Evolutionary conservation across 2,113 vertebrate genomes (phyloP), one percentile per base, ranked within the genome.

Genomic region (Panthera tigris): DNA sequence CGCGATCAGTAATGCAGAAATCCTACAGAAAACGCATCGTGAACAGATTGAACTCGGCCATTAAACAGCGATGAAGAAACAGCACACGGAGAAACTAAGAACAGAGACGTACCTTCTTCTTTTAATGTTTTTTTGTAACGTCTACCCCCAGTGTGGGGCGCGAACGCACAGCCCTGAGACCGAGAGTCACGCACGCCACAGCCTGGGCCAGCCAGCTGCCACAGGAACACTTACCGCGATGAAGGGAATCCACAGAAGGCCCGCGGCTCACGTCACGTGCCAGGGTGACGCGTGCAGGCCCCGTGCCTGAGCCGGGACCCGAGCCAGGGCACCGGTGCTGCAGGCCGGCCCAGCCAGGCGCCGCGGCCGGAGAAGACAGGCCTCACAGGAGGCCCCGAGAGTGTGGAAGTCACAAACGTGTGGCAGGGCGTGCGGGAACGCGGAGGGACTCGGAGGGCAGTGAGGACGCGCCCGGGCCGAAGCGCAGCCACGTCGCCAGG

Each of bases 31-130:
- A 55, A 4, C 4, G 15, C 52, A 21, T 45, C 0, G 1, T 2
- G 0, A 3, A 11, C 55, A 15, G 7, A 0, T 0, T 3, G 5
- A n/a, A 5, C 0, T 12, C 21, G 1, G 36, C 12, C 19, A 3
- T 10, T 9, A 8, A 1, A 0, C 0, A 5, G 3, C 3, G 4
- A 27, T 4, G 16, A 57, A 19, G 21, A 18, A 27, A 66, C 3
- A 7, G 21, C 2, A 16, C 3, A 39, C 69, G 2, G 5, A 11
- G 71, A 73, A 41, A 41, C 21, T 2, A 3, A 7, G 9, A 29
- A 71, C 66, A 1, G 2, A 3, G 3, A 6, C 8, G 5, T 0
- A 23, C 2, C n/a, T 39, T 73, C 11, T 23, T 39, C 36, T 1
- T 7, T 31, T 15, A 45, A 45, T 45, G 45, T 33, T 18, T 4